Evolutionary conservation across 1,140 invertebrate species (phyloP).

Genomic region (Atta cephalotes): DNA sequence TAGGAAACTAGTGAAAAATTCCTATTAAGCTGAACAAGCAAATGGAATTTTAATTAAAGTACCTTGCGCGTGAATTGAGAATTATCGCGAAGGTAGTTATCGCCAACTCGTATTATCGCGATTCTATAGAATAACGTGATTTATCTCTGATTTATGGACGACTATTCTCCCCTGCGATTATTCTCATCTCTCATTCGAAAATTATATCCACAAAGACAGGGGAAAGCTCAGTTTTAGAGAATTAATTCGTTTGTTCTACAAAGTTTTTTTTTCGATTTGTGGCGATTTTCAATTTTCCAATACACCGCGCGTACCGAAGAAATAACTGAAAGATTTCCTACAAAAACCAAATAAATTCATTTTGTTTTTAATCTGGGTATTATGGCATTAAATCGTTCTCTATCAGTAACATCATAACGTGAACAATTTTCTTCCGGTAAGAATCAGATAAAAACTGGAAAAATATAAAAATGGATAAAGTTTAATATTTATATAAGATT

Average conservation of each 20-base stretch:
- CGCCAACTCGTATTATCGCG: constrained; percentile 45
- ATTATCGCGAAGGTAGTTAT: constrained; percentile 47
- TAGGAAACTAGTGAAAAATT: constrained; percentile 25
- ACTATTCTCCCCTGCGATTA: constrained; percentile 17
- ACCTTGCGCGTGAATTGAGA: constrained; percentile 51
- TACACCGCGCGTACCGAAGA: not conserved
- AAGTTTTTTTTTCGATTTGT: not conserved
- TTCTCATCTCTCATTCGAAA: constrained; percentile 4
- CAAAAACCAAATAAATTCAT: too few relatives aligned
- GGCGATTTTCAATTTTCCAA: not conserved
- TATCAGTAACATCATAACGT: too few relatives aligned
- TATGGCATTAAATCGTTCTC: too few relatives aligned
- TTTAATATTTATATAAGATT: too few relatives aligned
- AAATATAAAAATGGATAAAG: too few relatives aligned
- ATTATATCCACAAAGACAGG: constrained; percentile 1
- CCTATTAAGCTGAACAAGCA: constrained; percentile 34
- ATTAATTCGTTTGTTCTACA: not conserved
- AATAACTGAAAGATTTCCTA: not conserved
- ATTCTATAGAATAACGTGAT: constrained; percentile 45
- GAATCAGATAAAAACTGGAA: too few relatives aligned
- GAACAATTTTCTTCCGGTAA: too few relatives aligned
- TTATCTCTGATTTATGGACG: constrained; percentile 45
- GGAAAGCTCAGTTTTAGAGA: not conserved
- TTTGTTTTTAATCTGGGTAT: too few relatives aligned
- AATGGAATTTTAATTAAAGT: constrained; percentile 59